phyloP scores from a whole-genome alignment of 2,797 vertebrate genomes.

The Columba guinea region DNA sequence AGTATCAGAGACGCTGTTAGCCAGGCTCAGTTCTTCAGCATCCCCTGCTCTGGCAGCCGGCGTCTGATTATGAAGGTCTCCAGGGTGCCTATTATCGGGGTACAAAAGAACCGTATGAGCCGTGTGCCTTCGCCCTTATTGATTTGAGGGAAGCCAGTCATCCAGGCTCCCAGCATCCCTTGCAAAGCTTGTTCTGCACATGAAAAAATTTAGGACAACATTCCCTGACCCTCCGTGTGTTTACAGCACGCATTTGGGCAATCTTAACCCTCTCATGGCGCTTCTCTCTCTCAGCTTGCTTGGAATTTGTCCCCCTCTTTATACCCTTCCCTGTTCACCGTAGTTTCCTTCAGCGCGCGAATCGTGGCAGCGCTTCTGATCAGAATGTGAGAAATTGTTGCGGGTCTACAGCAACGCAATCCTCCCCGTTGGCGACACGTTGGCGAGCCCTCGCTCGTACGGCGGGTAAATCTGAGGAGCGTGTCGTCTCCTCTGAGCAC shows the following conservation, averaged over 20 bases:
- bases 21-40: slow-evolving; percentile 15
- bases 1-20: not conserved
- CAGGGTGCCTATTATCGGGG: not conserved
- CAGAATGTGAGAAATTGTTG: not conserved
- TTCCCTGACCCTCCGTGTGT: rapidly evolving
- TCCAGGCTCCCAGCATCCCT: not conserved
- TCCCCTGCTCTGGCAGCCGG: not conserved
- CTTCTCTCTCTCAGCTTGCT: not conserved
- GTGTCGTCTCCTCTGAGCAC: not conserved
- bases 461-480: not conserved
- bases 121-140: not conserved
- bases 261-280: not conserved
- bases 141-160: not conserved
- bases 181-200: not conserved
- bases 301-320: not conserved
- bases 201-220: not conserved
- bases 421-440: not conserved
- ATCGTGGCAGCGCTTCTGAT: not conserved
- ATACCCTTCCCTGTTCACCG: not conserved
- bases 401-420: not conserved
- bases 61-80: not conserved
- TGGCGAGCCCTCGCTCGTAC: not conserved
- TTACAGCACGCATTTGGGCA: not conserved
- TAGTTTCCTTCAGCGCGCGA: not conserved
- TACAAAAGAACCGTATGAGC: not conserved